Conservation (phyloP, 2,888 invertebrate species). For the Prostheceraeus crozeri region DNA sequence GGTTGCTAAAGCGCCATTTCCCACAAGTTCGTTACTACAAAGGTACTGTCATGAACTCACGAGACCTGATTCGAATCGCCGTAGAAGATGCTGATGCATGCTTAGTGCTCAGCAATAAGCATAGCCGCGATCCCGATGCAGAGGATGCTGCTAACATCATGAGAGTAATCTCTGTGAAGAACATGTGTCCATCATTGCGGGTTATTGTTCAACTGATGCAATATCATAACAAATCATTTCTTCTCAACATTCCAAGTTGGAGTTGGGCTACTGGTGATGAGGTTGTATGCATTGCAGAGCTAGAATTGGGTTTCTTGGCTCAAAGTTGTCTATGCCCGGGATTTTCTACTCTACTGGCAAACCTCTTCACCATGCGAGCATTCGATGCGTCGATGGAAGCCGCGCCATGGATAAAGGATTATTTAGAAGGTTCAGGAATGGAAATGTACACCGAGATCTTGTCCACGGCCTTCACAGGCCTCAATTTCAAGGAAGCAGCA, state of each 20-base stretch:
- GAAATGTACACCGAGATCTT: slow-evolving; percentile 99
- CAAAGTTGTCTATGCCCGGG: slow-evolving; percentile 98
- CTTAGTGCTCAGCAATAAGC: slow-evolving; percentile 97
- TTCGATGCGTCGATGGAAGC: slow-evolving; percentile 65
- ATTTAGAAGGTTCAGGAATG: slow-evolving; percentile 99
- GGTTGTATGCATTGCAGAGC: slow-evolving; percentile 94
- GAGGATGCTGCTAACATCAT: slow-evolving; percentile 99
- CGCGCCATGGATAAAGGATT: slow-evolving; percentile 99
- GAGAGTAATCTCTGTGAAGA: slow-evolving; percentile 99
- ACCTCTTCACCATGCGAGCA: slow-evolving; percentile 92
- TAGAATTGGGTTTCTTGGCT: slow-evolving; percentile 97
- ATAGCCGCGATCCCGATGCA: slow-evolving; percentile 98
- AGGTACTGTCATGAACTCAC: slow-evolving; percentile 99
- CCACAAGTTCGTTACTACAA: slow-evolving; percentile 96
- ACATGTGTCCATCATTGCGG: slow-evolving; percentile 97
- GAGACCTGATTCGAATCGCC: slow-evolving; percentile 91
- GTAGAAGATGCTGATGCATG: slow-evolving; percentile 88
- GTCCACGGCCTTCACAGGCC: slow-evolving; percentile 97
- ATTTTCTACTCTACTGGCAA: slow-evolving; percentile 99
- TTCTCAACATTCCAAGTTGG: slow-evolving; percentile 99
- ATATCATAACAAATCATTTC: slow-evolving; percentile 99
- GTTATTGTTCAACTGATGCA: slow-evolving; percentile 99
- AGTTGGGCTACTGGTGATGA: slow-evolving; percentile 99
- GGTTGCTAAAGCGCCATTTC: slow-evolving; percentile 99
- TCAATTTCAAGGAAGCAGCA: slow-evolving; percentile 98